Evolutionary conservation across 2,888 invertebrate species (phyloP).

Genomic region (Tromatobia lineatoria): DNA sequence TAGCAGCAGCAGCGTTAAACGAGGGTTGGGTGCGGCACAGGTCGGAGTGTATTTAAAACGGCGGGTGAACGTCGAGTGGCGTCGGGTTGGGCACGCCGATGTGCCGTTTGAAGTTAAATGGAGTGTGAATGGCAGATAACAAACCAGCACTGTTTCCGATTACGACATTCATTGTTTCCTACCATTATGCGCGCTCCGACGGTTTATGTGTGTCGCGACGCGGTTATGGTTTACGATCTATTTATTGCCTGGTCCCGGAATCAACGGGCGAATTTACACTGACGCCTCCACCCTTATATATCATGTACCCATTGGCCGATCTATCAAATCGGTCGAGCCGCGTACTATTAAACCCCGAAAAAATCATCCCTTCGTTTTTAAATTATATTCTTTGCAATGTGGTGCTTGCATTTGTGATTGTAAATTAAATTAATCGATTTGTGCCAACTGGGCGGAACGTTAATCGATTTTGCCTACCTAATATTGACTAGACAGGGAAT

Average conservation of each 20-base stretch:
- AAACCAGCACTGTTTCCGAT: conserved; percentile 86
- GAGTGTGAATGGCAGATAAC: conserved; percentile 86
- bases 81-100: conserved; percentile 78
- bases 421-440: conserved; percentile 5
- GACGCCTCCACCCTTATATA: conserved; percentile 69
- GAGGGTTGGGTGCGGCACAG: conserved; percentile 69
- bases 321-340: conserved; percentile 20
- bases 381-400: conserved; percentile 27
- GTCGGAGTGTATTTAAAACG: conserved; percentile 84
- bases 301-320: conserved; percentile 59
- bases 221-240: conserved; percentile 84
- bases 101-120: conserved; percentile 85
- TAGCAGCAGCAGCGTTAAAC: conserved; percentile 37
- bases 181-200: conserved; percentile 85
- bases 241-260: conserved; percentile 70
- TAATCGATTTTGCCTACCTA: conserved; percentile 81
- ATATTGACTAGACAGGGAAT: conserved; percentile 85
- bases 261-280: conserved; percentile 73
- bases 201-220: conserved; percentile 83
- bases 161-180: conserved; percentile 86
- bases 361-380: not conserved
- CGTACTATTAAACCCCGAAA: conserved; percentile 26
- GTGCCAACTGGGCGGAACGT: conserved; percentile 66
- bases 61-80: conserved; percentile 60
- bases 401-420: conserved; percentile 5